Evolutionary conservation across 2,888 invertebrate genomes (phyloP), one percentile per base, ranked within the genome.

Genomic region (Metallyticus violacea): DNA sequence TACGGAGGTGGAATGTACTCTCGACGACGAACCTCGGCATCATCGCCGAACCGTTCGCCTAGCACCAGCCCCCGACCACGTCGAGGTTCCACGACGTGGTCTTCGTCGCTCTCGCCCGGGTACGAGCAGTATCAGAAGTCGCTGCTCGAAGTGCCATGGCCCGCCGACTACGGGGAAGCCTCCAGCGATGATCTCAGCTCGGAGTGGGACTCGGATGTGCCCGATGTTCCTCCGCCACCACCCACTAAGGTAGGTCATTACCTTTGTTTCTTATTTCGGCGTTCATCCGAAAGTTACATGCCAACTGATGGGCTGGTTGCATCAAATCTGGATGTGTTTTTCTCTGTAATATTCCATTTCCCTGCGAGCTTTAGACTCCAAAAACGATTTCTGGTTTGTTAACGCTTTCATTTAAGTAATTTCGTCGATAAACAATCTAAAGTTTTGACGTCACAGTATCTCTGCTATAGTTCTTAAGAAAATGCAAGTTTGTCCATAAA

Each of bases 151-250:
- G 97, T 97, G 89, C 96, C 96, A 0, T 93, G 95, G 93, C 93
- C 93, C 40, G 93, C 95, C 88, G 97, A 97, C 90, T 98, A 96
- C 91, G 97, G 97, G 22, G 97, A 97, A 90, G 96, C 97, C n/a
- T 97, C 97, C 89, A 97, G 97, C 91, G 97, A 98, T 91, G 97
- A 97, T 91, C 94, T 97, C 88, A 97, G 97, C 91, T 97, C 97
- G 22, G 97, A 97, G 90, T 97, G 97, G 97, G 97, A 97, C 91
- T 97, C 97, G 1, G 97, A 97, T 91, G 96, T 95, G 7, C 94
- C 95, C 25, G 95, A 95, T 87, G 89, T 90, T 6, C 89, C 90
- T n/a, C 89, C 90, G 3, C 85, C 88, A 40, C 89, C 90, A 4
- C 86, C 88, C 30, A 87, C 88, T 62, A 90, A 90, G 90, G 90